Evolutionary conservation across 2,797 vertebrate species (phyloP), one percentile per base, ranked within the genome.

Genomic region (Parotocinclus haroldoi): DNA sequence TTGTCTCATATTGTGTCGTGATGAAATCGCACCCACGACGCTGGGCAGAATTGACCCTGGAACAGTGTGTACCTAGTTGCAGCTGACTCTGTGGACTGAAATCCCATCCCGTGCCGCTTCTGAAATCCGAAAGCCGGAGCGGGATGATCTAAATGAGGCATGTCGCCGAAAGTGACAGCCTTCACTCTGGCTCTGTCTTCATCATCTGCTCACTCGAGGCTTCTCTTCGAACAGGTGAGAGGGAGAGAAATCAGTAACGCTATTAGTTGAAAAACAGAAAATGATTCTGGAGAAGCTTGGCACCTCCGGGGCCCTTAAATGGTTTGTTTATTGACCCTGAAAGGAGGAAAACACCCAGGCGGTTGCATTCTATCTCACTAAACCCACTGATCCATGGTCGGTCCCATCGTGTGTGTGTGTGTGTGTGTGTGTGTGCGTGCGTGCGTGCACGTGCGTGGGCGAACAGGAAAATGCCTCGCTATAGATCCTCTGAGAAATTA

Each of bases 401-500:
- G 60, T 71, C 48, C 66, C 27, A 42, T 57, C 9, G 65, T 59
- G 71, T 73, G 60, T 58, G 46, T 76, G 78, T 74, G 60, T 58
- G 46, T 76, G 78, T 74, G n/a, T n/a, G n/a, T n/a, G n/a, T n/a
- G n/a, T n/a, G n/a, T n/a, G n/a, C n/a, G n/a, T n/a, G n/a, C n/a
- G n/a, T n/a, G n/a, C n/a, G n/a, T n/a, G n/a, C n/a, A n/a, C n/a
- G n/a, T n/a, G n/a, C n/a, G 80, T 77, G 78, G 71, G 80, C 78
- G 76, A 81, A 77, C 77, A 81, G 81, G 83, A 89, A 83, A 85
- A 79, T 80, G 83, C 79, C 80, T 86, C 69, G 60, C 80, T 86
- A 88, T 88, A 82, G 87, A 88, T 89, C 89, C 87, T 86, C 80
- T 69, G 83, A 75, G 85, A 85, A 87, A 89, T 88, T 83, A 87